Percentiles rank a stretch among this genome's conserved stretches.
Evolutionary conservation across 2,797 vertebrate genomes (phyloP).

Genomic region (Naso thynnoides): DNA sequence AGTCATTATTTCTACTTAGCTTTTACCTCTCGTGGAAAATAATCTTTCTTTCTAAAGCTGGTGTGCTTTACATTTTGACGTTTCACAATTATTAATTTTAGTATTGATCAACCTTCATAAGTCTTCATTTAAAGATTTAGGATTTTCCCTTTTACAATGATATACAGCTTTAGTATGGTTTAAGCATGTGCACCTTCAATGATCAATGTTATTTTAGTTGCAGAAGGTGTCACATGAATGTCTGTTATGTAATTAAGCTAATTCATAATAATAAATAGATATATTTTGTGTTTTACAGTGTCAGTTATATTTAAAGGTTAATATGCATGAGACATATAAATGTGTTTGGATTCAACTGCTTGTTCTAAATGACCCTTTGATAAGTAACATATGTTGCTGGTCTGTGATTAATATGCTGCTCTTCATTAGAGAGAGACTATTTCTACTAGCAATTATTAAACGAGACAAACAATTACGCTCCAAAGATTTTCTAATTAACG

Average conservation of each 20-base stretch:
- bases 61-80: conserved; percentile 1
- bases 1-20: conserved; percentile 2
- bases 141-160: not conserved
- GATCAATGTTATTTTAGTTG: not conserved
- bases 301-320: conserved; percentile 3
- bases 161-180: not conserved
- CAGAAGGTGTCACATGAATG: not conserved
- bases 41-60: not conserved
- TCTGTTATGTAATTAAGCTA: not conserved
- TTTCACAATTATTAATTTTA: not conserved
- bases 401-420: conserved; percentile 62
- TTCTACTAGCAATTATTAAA: conserved; percentile 64
- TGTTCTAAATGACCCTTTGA: conserved; percentile 59
- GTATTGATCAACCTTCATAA: not conserved
- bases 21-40: not conserved
- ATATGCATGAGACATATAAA: conserved; percentile 45
- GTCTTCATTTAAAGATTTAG: not conserved
- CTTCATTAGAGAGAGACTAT: conserved; percentile 30
- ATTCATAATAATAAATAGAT: no score
- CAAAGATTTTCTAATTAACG: conserved; percentile 71
- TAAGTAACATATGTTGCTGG: conserved; percentile 39
- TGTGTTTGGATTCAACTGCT: conserved; percentile 57
- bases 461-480: conserved; percentile 68
- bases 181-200: not conserved
- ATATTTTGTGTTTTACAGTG: not conserved